These are phyloP conservation scores for Noctua fimbriata DNA, from an alignment of 2,888 invertebrate genomes.

Conservation along the genomic window DNA sequence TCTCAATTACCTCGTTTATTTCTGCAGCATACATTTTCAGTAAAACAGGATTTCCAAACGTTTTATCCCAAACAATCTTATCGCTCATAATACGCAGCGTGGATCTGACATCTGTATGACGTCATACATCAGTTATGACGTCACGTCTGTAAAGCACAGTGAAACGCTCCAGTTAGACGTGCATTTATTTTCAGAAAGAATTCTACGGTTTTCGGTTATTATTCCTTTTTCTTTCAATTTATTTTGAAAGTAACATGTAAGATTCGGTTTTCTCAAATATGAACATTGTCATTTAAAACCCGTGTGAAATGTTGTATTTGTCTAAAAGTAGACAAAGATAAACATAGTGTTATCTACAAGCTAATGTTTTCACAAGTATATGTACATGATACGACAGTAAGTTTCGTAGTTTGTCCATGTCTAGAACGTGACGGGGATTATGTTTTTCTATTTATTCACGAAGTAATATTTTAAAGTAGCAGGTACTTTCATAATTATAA, in stretches of 20 bases:
- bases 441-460: not conserved
- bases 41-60: not conserved
- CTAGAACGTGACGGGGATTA: too few species aligned
- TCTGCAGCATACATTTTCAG: not conserved
- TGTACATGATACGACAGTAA: too few species aligned
- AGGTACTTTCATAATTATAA: not conserved
- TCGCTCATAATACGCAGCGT: not conserved
- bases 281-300: not conserved
- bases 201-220: not conserved
- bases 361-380: not conserved
- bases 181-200: not conserved
- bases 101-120: not conserved
- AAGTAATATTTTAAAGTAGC: not conserved
- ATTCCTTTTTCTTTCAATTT: slow-evolving; percentile 1
- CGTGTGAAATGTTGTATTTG: not conserved
- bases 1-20: too few species aligned
- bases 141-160: not conserved
- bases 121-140: not conserved
- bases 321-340: not conserved
- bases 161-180: not conserved
- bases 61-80: not conserved
- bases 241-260: not conserved
- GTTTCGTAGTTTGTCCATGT: too few species aligned
- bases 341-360: slow-evolving; percentile 3
- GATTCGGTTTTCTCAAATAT: not conserved